phyloP scores from a whole-genome alignment of 2,113 vertebrate species.

The Etheostoma cragini region DNA sequence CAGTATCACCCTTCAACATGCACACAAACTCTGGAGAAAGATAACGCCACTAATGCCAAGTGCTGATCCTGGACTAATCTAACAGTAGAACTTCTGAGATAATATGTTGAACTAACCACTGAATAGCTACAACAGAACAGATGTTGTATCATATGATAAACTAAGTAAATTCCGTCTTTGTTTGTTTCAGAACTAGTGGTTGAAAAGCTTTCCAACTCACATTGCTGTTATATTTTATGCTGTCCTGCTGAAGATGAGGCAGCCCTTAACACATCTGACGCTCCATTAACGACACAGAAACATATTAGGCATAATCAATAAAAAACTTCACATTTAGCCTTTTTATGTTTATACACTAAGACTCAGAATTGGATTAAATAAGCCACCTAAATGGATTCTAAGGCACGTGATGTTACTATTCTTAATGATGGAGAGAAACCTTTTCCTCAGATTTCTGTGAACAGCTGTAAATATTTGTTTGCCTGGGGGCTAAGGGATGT shows the following conservation, averaged over 20 bases:
- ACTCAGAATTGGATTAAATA: background rate
- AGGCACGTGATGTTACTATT: background rate
- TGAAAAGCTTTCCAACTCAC: background rate
- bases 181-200: background rate
- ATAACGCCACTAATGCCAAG: slow-evolving; percentile 14
- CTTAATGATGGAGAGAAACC: background rate
- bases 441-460: slow-evolving; percentile 12
- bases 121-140: slow-evolving; percentile 4
- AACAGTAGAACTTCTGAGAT: background rate
- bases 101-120: background rate
- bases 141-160: slow-evolving; percentile 1
- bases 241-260: slow-evolving; percentile 11
- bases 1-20: background rate
- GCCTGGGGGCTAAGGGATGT: slow-evolving; percentile 2
- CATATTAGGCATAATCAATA: slow-evolving; percentile 18
- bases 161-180: background rate
- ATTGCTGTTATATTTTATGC: slow-evolving; percentile 13
- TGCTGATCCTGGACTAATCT: background rate
- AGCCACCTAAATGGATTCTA: background rate
- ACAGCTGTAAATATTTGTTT: slow-evolving; percentile 12
- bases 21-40: background rate
- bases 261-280: slow-evolving; percentile 10
- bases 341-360: slow-evolving; percentile 1
- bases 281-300: slow-evolving; percentile 16
- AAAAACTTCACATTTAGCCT: slow-evolving; percentile 1